Percentiles rank a stretch among this genome's conserved stretches.
phyloP scores from a whole-genome alignment of 1,140 invertebrate species.

The Drosophila tani region DNA sequence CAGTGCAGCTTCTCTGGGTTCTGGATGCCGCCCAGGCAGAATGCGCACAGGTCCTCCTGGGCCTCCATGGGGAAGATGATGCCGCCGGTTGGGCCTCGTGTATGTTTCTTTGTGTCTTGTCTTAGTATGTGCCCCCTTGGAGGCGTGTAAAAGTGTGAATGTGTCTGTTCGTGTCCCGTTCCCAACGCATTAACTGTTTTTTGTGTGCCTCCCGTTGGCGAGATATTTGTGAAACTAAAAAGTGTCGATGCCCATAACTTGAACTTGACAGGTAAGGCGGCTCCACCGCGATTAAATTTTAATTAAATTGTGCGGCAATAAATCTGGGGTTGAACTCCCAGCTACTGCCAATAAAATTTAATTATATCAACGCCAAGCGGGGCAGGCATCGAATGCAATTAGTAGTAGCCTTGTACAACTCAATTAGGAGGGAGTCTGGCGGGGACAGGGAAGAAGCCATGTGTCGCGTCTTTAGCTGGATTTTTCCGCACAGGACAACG shows the following conservation, averaged over 20 bases:
- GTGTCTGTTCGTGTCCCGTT: slow-evolving; percentile 9
- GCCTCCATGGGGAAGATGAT: not conserved
- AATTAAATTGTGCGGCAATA: slow-evolving; percentile 45
- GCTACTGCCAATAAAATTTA: slow-evolving; percentile 67
- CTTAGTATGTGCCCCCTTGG: not conserved
- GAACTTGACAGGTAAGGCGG: slow-evolving; percentile 14
- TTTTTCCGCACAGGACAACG: slow-evolving; percentile 60
- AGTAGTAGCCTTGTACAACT: slow-evolving; percentile 82
- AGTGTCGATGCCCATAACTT: slow-evolving; percentile 6
- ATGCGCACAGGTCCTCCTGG: slow-evolving; percentile 50
- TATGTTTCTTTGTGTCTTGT: slow-evolving; percentile 13
- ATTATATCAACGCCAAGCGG: slow-evolving; percentile 77
- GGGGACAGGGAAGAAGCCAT: slow-evolving; percentile 38
- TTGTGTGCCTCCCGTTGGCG: not conserved
- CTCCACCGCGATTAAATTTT: slow-evolving; percentile 42
- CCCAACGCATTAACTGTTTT: not conserved
- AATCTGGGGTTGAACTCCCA: slow-evolving; percentile 9
- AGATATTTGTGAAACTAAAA: slow-evolving; percentile 20
- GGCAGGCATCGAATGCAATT: slow-evolving; percentile 84
- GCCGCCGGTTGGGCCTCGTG: not conserved
- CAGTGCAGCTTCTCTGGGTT: slow-evolving; percentile 48
- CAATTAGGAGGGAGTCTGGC: slow-evolving; percentile 64
- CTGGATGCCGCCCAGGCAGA: slow-evolving; percentile 51
- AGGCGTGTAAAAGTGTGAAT: slow-evolving; percentile 16
- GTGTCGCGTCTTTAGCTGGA: slow-evolving; percentile 54